These are phyloP conservation scores for Artibeus jamaicensis DNA, from an alignment of 2,797 vertebrate species.

Conservation along the genomic window DNA sequence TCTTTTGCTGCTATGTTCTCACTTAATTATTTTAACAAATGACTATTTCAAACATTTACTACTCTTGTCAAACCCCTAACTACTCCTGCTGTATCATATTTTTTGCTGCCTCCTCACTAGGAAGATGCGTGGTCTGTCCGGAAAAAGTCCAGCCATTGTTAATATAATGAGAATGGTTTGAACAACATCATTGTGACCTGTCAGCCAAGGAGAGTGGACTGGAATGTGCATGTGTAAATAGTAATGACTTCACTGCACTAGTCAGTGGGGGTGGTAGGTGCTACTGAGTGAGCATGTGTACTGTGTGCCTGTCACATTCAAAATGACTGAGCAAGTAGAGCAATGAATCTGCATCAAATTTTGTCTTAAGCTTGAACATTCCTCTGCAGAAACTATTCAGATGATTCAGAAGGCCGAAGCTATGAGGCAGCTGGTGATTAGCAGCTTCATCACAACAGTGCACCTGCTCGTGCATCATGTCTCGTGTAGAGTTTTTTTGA, in stretches of 20 bases:
- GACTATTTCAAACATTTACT: constrained; percentile 53
- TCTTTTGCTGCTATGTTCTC: constrained; percentile 48
- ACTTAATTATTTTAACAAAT: constrained; percentile 74
- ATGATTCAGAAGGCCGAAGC: neutral
- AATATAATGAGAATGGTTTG: neutral
- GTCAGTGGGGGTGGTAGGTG: neutral
- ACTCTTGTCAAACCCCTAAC: constrained; percentile 44
- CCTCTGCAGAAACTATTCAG: neutral
- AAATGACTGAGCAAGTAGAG: neutral
- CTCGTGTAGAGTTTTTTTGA: neutral
- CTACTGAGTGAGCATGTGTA: neutral
- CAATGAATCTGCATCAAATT: neutral
- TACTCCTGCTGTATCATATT: neutral
- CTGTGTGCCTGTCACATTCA: neutral
- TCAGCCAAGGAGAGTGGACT: neutral
- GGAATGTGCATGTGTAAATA: neutral
- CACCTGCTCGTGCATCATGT: neutral
- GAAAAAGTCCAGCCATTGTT: neutral
- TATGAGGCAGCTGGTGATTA: neutral
- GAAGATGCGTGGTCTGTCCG: neutral
- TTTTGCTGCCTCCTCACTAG: constrained; percentile 11
- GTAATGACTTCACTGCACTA: neutral
- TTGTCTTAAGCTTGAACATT: neutral
- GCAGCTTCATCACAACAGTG: neutral
- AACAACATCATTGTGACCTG: neutral